Conservation (phyloP, 64 coral and sea anemone species). For the Dendrophyllia cribrosa region DNA sequence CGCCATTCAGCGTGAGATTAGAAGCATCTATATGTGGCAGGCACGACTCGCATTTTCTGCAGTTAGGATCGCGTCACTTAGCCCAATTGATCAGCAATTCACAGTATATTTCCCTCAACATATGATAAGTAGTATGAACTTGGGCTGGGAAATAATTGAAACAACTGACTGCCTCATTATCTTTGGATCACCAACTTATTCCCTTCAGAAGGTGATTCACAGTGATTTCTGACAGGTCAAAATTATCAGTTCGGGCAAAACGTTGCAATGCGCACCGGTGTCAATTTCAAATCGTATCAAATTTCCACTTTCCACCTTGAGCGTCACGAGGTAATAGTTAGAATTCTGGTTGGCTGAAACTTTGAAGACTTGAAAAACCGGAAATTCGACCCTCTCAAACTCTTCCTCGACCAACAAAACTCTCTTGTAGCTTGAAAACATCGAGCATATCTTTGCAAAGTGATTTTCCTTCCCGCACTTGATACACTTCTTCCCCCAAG, state of each 20-base stretch:
- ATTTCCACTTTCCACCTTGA: neutral
- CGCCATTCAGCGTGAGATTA: too few species aligned
- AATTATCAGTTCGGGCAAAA: neutral
- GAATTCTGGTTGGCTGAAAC: neutral
- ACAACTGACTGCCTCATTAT: too few species aligned
- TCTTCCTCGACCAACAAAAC: neutral
- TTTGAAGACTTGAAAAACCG: neutral
- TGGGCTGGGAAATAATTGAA: too few species aligned
- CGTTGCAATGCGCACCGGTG: conserved; percentile 2
- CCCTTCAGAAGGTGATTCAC: too few species aligned
- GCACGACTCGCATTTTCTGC: too few species aligned
- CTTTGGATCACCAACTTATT: too few species aligned
- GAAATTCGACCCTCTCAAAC: neutral
- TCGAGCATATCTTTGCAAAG: neutral
- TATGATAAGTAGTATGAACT: too few species aligned
- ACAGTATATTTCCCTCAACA: too few species aligned
- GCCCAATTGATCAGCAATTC: too few species aligned
- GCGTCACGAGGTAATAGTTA: neutral
- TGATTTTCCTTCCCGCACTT: conserved; percentile 1
- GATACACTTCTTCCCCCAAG: neutral
- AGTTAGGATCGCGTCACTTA: too few species aligned
- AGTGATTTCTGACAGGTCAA: too few species aligned
- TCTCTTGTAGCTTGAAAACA: neutral
- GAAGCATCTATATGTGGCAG: too few species aligned
- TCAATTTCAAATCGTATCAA: neutral